Evolutionary conservation across 2,113 vertebrate species (phyloP).

Genomic region (Tricholaema leucomelas): DNA sequence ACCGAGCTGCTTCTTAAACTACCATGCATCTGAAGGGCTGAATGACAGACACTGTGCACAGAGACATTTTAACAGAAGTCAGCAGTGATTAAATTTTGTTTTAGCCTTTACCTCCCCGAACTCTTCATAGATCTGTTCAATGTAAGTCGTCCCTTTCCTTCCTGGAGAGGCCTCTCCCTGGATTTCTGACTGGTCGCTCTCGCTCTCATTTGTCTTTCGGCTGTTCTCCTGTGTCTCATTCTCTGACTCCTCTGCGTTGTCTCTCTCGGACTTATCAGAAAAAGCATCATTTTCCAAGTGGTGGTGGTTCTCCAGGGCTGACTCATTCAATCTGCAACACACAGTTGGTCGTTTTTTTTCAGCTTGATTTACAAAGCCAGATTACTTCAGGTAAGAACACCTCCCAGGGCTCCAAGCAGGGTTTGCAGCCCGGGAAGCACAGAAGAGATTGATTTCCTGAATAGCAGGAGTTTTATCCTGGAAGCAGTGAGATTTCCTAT

Average conservation of each 20-base stretch:
- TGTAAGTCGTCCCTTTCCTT: constrained; percentile 84
- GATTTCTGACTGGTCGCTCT: constrained; percentile 85
- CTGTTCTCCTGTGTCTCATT: constrained; percentile 80
- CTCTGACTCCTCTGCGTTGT: constrained; percentile 86
- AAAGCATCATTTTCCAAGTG: constrained; percentile 87
- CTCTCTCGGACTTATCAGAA: constrained; percentile 92
- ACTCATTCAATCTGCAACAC: constrained; percentile 84
- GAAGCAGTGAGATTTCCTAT: not conserved
- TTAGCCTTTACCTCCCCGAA: constrained; percentile 86
- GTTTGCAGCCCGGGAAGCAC: not conserved
- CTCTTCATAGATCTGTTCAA: constrained; percentile 89
- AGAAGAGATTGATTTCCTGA: not conserved
- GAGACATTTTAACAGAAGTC: not conserved
- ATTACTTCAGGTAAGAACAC: not conserved
- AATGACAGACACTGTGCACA: not conserved
- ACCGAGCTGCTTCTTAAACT: not conserved
- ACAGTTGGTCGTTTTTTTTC: not conserved
- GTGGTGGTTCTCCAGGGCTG: constrained; percentile 78
- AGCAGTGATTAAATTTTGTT: not conserved
- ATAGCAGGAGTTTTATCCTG: not conserved
- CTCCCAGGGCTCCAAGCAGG: not conserved
- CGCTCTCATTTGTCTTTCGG: constrained; percentile 84
- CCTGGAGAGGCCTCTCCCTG: constrained; percentile 70
- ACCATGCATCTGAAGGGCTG: not conserved
- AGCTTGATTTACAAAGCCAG: not conserved